phyloP scores from a whole-genome alignment of 30 jellyfish, hydroid and myxozoan genomes.

The Euphysa ruthae region DNA sequence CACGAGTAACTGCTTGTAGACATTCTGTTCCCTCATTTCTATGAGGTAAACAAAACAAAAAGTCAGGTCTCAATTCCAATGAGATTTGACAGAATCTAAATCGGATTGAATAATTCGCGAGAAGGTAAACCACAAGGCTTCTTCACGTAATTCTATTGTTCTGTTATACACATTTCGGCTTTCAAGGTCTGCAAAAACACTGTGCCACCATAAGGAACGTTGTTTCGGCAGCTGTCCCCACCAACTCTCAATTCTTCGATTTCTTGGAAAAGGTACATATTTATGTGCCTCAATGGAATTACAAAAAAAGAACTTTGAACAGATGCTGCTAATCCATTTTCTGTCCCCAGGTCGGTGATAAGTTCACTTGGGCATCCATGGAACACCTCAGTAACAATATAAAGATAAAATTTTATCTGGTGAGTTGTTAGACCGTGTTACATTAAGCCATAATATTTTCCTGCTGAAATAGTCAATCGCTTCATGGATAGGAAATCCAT shows the following conservation, averaged over 20 bases:
- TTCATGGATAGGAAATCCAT: constrained; percentile 58
- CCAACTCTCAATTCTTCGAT: constrained; percentile 68
- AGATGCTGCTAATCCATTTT: constrained; percentile 49
- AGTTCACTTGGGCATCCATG: constrained; percentile 51
- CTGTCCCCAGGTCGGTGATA: constrained; percentile 55
- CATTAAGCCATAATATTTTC: constrained; percentile 44
- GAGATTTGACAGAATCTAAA: constrained; percentile 44
- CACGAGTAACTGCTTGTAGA: no score
- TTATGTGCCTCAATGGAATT: constrained; percentile 22
- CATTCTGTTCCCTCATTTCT: no score
- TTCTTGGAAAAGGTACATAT: constrained; percentile 48
- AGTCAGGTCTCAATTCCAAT: no score
- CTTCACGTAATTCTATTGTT: constrained; percentile 18
- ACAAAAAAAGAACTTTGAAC: constrained; percentile 39
- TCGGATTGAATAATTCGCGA: constrained; percentile 45
- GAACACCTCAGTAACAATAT: not conserved
- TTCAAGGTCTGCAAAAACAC: constrained; percentile 34
- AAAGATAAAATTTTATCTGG: constrained; percentile 29
- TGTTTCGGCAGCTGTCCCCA: constrained; percentile 31
- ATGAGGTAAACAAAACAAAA: no score
- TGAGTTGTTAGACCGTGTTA: constrained; percentile 30
- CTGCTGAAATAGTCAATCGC: constrained; percentile 61
- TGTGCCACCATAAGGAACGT: constrained; percentile 43
- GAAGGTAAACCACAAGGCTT: constrained; percentile 46
- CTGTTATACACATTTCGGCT: constrained; percentile 14